Evolutionary conservation across 1,140 invertebrate species (phyloP).

Genomic region (Cydia splendana): DNA sequence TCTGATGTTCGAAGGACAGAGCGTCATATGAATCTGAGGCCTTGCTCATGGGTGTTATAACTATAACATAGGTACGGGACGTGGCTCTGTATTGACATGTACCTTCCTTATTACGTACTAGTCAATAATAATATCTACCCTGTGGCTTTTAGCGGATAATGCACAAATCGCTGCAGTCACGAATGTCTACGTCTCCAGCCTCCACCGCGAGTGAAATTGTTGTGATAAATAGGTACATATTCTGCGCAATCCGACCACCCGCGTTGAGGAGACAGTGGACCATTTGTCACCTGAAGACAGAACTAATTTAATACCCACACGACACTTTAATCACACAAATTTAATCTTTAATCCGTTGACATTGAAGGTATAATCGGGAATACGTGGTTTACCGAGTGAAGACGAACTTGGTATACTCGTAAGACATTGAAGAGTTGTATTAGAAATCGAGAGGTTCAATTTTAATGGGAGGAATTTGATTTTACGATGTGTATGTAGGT

Average conservation of each 20-base stretch:
- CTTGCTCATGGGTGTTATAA: neutral
- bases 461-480: slow-evolving; percentile 24
- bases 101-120: neutral
- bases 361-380: slow-evolving; percentile 1
- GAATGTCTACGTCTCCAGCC: slow-evolving; percentile 46
- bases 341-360: slow-evolving; percentile 16
- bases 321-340: neutral
- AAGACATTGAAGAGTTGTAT: slow-evolving; percentile 34
- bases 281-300: slow-evolving; percentile 58
- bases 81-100: neutral
- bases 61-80: neutral
- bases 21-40: no score
- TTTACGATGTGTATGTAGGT: neutral
- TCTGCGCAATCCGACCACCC: slow-evolving; percentile 59
- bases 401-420: slow-evolving; percentile 4
- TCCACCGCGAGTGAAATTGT: slow-evolving; percentile 60
- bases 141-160: slow-evolving; percentile 46
- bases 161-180: slow-evolving; percentile 54
- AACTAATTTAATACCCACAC: slow-evolving; percentile 31
- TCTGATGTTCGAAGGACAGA: no score
- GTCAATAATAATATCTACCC: slow-evolving; percentile 51
- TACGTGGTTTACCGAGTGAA: neutral
- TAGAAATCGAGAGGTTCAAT: slow-evolving; percentile 42
- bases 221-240: slow-evolving; percentile 56
- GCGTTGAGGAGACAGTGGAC: slow-evolving; percentile 42